Evolutionary conservation across 2,113 vertebrate species (phyloP), one percentile per base, ranked within the genome.

Genomic region (Machaerirhynchus nigripectus): DNA sequence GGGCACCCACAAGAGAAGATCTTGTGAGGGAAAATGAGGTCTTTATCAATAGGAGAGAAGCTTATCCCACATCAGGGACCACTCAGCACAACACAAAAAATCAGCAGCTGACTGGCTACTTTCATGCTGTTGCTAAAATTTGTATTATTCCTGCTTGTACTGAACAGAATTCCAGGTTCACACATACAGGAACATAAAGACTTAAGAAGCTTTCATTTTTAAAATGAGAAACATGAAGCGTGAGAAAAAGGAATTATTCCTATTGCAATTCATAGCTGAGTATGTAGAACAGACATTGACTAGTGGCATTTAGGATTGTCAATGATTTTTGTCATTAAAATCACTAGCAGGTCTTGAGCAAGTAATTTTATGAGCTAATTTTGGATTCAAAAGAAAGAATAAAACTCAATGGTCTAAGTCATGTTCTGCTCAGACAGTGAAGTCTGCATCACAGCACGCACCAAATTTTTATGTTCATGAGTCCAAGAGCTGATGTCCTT

Each of bases 1-100:
- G n/a, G 15, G 9, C 0, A 0, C 15, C 84, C 52, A 61, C 14
- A 59, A 55, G 19, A 88, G 28, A 69, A 60, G 50, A 65, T 7
- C 27, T 70, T 57, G 19, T 57, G 16, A 35, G 52, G 42, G 18
- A 53, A 89, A 92, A 67, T 31, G 7, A 77, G 20, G 26, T 84
- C 27, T 93, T 78, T 92, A 30, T 81, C 44, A 70, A 27, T 11
- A 80, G 33, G 35, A 75, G 14, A 80, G 40, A 86, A 84, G 44
- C 9, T 89, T 90, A 75, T 81, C 73, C 14, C 23, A 39, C 5
- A 9, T 49, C 47, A 80, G 64, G 30, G 31, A 67, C 30, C 52
- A 21, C 55, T 70, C 35, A 31, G 13, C 37, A 28, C 27, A 74
- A 33, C 13, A 27, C 0, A 0, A 71, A 59, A 59, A 75, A 59